A percentile compares a stretch with the other conserved stretches of the same genome.
phyloP scores from a whole-genome alignment of 35 echinoderm and acorn worm genomes.

The Hemicentrotus pulcherrimus region DNA sequence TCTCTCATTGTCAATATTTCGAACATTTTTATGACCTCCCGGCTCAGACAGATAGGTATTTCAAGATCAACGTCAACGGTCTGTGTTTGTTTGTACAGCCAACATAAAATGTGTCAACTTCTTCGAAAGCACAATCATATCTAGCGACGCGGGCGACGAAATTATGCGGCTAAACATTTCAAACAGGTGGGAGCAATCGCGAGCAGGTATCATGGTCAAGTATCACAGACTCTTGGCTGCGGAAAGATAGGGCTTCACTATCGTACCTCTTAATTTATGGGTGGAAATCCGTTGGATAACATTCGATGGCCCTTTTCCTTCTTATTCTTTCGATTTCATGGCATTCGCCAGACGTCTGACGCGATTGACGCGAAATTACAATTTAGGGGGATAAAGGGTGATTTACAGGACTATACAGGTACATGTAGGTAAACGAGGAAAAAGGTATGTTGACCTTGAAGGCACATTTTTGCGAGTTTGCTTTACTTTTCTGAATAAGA shows the following conservation, averaged over 20 bases:
- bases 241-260: background rate
- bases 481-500: too few species aligned
- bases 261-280: background rate
- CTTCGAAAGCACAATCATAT: background rate
- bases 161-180: background rate
- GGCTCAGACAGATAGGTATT: background rate
- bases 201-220: background rate
- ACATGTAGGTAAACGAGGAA: too few species aligned
- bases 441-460: too few species aligned
- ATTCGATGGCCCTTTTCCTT: background rate
- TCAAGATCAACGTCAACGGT: background rate
- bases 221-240: background rate
- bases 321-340: background rate
- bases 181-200: background rate
- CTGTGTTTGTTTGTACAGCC: background rate
- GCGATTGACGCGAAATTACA: background rate
- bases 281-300: slow-evolving; percentile 9
- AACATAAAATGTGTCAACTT: background rate
- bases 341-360: background rate
- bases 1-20: background rate
- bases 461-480: too few species aligned
- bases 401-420: too few species aligned
- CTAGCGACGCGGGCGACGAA: background rate
- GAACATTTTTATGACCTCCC: background rate
- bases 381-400: background rate